A percentile compares a stretch with the other conserved stretches of the same genome.
These are phyloP conservation scores for Esox lucius DNA, from an alignment of 2,797 vertebrate genomes.

Conservation along the genomic window DNA sequence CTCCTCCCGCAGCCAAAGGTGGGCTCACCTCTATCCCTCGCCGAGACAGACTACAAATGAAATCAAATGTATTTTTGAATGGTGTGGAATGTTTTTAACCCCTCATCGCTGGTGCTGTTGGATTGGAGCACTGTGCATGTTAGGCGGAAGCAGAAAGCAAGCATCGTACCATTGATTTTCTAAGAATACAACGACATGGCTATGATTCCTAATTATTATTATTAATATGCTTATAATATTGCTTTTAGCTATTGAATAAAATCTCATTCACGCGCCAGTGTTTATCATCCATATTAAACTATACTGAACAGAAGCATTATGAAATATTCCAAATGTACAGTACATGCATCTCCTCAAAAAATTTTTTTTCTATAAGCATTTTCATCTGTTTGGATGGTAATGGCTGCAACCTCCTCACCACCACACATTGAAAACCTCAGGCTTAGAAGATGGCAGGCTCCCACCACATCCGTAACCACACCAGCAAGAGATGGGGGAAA, in stretches of 20 bases:
- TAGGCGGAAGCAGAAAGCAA: conserved; percentile 4
- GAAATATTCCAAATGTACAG: neutral
- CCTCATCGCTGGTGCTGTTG: conserved; percentile 57
- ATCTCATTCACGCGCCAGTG: neutral
- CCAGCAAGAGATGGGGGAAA: conserved; percentile 14
- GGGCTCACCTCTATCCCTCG: conserved; percentile 75
- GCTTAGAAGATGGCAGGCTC: conserved; percentile 12
- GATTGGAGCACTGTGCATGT: conserved; percentile 53
- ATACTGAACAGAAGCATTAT: neutral
- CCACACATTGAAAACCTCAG: conserved; percentile 40
- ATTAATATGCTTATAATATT: neutral
- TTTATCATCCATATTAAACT: neutral
- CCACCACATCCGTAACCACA: conserved; percentile 19
- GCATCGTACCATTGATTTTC: no score
- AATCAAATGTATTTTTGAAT: conserved; percentile 82
- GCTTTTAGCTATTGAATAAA: neutral
- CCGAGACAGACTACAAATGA: conserved; percentile 81
- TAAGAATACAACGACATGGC: neutral
- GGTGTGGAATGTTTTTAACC: conserved; percentile 80
- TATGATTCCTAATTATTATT: neutral
- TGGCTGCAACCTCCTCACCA: conserved; percentile 33
- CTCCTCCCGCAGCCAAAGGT: conserved; percentile 80
- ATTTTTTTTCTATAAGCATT: conserved; percentile 23
- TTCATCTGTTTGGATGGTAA: conserved; percentile 36
- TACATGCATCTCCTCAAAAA: conserved; percentile 17